Conservation (phyloP, 1,140 invertebrate species). For the Oscheius sp. region DNA sequence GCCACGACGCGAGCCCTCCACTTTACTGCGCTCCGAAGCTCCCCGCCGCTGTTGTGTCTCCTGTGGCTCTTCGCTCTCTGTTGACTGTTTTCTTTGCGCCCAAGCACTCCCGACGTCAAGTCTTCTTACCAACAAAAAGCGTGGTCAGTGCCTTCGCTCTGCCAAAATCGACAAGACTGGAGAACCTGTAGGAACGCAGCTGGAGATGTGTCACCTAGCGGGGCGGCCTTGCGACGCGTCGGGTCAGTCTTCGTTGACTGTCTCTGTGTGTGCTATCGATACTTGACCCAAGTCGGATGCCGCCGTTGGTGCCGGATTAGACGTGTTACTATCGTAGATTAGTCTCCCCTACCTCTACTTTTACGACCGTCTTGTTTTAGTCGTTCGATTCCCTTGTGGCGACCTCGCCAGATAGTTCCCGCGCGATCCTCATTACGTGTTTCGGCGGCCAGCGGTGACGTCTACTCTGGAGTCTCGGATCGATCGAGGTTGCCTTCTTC, state of each 20-base stretch:
- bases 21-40: constrained; percentile 8
- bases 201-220: too few species aligned
- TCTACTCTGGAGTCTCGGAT: not conserved
- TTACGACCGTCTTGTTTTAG: too few species aligned
- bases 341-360: too few species aligned
- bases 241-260: too few species aligned
- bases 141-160: not conserved
- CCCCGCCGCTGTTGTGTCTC: constrained; percentile 6
- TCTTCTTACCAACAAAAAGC: not conserved
- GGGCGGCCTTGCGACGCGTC: too few species aligned
- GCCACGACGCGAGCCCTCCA: not conserved
- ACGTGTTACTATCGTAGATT: too few species aligned
- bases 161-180: not conserved
- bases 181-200: too few species aligned
- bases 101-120: not conserved
- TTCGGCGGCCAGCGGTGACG: not conserved
- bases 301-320: too few species aligned
- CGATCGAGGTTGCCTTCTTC: constrained; percentile 11
- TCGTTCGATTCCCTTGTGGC: too few species aligned
- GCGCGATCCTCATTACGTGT: not conserved
- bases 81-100: constrained; percentile 3
- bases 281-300: too few species aligned
- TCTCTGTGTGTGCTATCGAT: too few species aligned
- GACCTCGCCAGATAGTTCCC: not conserved
- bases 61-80: constrained; percentile 4